Conservation (phyloP, 2,113 vertebrate species). For the Callaeas wilsoni region DNA sequence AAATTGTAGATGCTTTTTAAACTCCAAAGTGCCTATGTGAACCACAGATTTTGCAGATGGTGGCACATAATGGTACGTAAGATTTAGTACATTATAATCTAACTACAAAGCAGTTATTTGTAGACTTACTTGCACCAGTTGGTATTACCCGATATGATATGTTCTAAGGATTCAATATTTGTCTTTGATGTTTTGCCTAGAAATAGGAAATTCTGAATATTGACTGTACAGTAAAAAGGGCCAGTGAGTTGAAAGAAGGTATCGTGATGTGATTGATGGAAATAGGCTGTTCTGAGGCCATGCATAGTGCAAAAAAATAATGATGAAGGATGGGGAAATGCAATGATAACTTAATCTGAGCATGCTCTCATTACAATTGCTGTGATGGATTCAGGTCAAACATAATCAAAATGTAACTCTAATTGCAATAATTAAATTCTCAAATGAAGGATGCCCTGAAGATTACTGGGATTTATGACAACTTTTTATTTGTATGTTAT, state of each 20-base stretch:
- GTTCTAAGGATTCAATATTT: not conserved
- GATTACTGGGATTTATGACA: conserved; percentile 5
- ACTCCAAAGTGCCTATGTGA: not conserved
- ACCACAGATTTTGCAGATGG: not conserved
- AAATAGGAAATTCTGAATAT: not conserved
- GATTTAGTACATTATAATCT: not conserved
- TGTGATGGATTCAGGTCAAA: conserved; percentile 21
- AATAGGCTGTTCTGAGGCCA: not conserved
- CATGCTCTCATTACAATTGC: conserved; percentile 11
- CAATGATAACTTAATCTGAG: conserved; percentile 15
- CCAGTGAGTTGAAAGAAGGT: not conserved
- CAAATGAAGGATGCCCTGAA: conserved; percentile 1
- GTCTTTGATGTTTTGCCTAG: not conserved
- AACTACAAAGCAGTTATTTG: not conserved
- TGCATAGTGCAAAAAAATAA: not conserved
- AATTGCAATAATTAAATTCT: not conserved
- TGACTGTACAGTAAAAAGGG: not conserved
- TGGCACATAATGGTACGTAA: not conserved
- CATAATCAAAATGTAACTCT: conserved; percentile 7
- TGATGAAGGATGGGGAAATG: not conserved
- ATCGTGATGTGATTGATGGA: not conserved
- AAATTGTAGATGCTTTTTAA: not conserved
- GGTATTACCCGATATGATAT: not conserved
- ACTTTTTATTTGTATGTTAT: not conserved
- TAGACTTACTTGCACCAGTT: not conserved